Conservation (phyloP, 2,888 invertebrate genomes). For the Parthenolecanium corni region DNA sequence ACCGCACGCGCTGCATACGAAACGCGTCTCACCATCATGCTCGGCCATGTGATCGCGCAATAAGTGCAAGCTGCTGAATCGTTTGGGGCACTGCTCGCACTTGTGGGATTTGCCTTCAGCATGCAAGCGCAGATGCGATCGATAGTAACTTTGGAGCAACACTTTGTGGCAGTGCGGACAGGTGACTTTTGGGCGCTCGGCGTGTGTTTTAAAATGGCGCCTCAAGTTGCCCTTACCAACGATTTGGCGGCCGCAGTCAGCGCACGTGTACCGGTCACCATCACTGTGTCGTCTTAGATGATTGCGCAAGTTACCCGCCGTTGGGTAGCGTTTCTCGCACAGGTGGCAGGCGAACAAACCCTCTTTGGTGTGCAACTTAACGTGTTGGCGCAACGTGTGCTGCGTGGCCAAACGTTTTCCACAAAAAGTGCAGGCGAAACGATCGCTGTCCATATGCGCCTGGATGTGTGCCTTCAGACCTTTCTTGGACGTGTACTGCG, state of each 20-base stretch:
- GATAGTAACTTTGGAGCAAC: slow-evolving; percentile 1
- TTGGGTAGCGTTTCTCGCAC: slow-evolving; percentile 1
- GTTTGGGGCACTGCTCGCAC: slow-evolving; percentile 2
- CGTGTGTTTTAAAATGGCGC: slow-evolving; percentile 7
- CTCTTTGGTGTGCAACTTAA: slow-evolving; percentile 17
- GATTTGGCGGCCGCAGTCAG: background rate
- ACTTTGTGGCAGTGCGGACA: background rate
- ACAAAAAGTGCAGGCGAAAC: background rate
- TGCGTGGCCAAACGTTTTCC: slow-evolving; percentile 1
- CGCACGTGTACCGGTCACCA: background rate
- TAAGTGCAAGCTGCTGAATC: background rate
- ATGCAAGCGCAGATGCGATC: slow-evolving; percentile 4
- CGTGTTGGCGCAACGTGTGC: background rate
- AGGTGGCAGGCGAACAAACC: background rate
- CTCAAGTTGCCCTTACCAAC: slow-evolving; percentile 13
- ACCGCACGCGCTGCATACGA: background rate
- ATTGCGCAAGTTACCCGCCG: slow-evolving; percentile 1
- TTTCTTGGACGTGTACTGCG: background rate
- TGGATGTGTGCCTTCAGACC: background rate
- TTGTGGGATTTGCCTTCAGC: slow-evolving; percentile 6
- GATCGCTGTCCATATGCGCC: background rate
- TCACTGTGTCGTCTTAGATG: slow-evolving; percentile 4
- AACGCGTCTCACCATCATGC: slow-evolving; percentile 9
- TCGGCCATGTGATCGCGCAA: background rate
- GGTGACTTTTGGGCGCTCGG: background rate